Conservation (phyloP, 1,140 invertebrate species). For the Ectropis grisescens region DNA sequence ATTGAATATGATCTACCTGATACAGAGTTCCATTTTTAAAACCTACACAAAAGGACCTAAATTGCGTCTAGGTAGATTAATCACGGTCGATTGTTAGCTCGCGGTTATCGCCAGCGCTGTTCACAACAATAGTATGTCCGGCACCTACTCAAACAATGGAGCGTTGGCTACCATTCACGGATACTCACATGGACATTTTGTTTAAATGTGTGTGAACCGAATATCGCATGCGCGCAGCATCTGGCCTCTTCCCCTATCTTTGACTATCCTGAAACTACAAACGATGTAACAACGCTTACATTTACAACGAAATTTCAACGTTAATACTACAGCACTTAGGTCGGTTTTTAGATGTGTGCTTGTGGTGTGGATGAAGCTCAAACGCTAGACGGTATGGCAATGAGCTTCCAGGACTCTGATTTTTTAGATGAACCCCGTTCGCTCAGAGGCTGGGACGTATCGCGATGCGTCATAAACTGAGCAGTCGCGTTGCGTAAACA, state of each 20-base stretch:
- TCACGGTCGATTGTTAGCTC: conserved; percentile 12
- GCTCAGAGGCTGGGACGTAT: conserved; percentile 40
- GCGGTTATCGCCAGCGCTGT: conserved; percentile 23
- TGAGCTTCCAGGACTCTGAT: conserved; percentile 60
- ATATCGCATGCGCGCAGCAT: conserved; percentile 64
- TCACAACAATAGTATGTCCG: conserved; percentile 48
- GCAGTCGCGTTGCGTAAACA: no score
- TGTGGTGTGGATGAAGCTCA: conserved; percentile 20
- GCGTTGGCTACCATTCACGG: conserved; percentile 25
- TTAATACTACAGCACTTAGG: conserved; percentile 3
- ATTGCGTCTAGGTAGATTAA: no score
- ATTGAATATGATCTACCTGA: no score
- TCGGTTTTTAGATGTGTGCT: conserved; percentile 11
- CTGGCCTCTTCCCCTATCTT: conserved; percentile 47
- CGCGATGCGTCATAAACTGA: no score
- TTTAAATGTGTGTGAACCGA: conserved; percentile 20
- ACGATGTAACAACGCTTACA: conserved; percentile 11
- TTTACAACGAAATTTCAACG: conserved; percentile 9
- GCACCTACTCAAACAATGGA: conserved; percentile 42
- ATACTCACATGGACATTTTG: conserved; percentile 21
- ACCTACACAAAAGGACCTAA: no score
- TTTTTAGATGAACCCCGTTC: conserved; percentile 57
- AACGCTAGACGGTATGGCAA: conserved; percentile 44
- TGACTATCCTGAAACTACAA: conserved; percentile 5
- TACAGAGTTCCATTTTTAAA: no score